phyloP scores from a whole-genome alignment of 2,888 invertebrate genomes.

The Papilio elwesi region DNA sequence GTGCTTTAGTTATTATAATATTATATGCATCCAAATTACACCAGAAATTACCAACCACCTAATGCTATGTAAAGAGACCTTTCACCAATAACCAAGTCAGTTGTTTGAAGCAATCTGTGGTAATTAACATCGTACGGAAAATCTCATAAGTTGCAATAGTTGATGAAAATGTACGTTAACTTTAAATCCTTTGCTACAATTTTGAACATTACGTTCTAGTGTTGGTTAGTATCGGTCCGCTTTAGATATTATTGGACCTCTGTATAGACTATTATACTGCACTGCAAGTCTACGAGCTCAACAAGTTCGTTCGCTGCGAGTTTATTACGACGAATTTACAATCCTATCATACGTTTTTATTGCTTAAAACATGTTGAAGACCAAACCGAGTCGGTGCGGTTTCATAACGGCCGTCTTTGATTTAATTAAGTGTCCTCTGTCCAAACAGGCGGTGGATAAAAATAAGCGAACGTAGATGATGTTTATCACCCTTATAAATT shows the following conservation, averaged over 20 bases:
- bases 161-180: neutral
- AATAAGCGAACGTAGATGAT: constrained; percentile 41
- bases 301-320: neutral
- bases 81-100: neutral
- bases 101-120: neutral
- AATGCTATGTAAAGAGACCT: neutral
- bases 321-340: constrained; percentile 34
- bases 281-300: neutral
- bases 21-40: neutral
- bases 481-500: constrained; percentile 41
- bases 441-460: constrained; percentile 39
- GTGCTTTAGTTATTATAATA: no score
- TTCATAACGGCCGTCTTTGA: constrained; percentile 39
- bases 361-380: constrained; percentile 29
- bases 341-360: constrained; percentile 29
- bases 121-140: constrained; percentile 2
- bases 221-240: neutral
- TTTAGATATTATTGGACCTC: no score
- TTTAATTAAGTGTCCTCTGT: constrained; percentile 43
- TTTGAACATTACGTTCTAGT: constrained; percentile 14
- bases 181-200: constrained; percentile 6
- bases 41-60: neutral
- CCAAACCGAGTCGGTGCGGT: constrained; percentile 5
- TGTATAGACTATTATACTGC: no score
- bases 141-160: neutral